phyloP scores from a whole-genome alignment of 2,888 invertebrate genomes.

The Anoplius nigerrimus region DNA sequence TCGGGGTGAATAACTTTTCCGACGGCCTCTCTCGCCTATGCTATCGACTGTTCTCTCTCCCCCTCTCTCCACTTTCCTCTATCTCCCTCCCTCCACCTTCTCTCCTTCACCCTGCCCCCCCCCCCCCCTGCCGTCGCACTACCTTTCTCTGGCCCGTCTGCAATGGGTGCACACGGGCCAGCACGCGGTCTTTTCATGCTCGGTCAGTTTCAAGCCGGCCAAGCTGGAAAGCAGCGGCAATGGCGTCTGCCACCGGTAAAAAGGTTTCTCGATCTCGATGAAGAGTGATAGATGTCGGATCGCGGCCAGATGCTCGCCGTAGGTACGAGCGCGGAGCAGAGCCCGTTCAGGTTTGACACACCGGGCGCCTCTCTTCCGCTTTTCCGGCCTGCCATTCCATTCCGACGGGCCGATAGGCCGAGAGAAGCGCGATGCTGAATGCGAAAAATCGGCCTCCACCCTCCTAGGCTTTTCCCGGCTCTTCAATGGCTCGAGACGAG shows the following conservation, averaged over 20 bases:
- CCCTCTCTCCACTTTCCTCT: constrained; percentile 1
- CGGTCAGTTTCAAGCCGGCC: constrained; percentile 4
- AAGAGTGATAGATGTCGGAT: not conserved
- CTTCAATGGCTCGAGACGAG: too few relatives aligned
- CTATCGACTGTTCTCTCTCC: constrained; percentile 2
- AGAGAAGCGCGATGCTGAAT: too few relatives aligned
- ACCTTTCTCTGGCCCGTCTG: not conserved
- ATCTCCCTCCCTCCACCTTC: not conserved
- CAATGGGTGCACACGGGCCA: not conserved
- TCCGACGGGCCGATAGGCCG: too few relatives aligned
- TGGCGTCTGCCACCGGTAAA: constrained; percentile 18
- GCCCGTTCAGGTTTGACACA: too few relatives aligned
- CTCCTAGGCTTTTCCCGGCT: too few relatives aligned
- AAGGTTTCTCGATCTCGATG: constrained; percentile 4
- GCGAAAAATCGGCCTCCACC: too few relatives aligned
- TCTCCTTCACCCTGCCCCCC: not conserved
- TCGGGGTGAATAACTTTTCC: constrained; percentile 50
- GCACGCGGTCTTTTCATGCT: constrained; percentile 16
- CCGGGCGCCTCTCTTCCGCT: too few relatives aligned
- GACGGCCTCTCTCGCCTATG: constrained; percentile 6
- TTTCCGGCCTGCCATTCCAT: too few relatives aligned
- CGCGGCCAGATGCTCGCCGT: too few relatives aligned
- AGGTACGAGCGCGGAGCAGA: too few relatives aligned
- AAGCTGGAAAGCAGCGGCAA: not conserved
- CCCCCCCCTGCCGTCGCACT: not conserved